These are phyloP conservation scores for Dendronephthya gigantea DNA, from an alignment of 64 coral and sea anemone species.

Conservation along the genomic window DNA sequence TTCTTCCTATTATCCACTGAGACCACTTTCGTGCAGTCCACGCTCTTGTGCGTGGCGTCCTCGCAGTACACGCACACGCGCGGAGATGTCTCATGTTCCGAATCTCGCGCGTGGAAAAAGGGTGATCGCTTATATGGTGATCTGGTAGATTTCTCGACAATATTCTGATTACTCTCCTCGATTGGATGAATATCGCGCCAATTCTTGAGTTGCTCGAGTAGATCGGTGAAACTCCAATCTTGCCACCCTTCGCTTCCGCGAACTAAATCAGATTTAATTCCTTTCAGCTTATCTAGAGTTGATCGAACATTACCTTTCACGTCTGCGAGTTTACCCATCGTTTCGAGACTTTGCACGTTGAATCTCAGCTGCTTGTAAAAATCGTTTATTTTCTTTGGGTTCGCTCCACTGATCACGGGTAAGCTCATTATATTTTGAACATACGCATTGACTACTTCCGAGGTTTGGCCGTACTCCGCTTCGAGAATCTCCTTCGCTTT, in stretches of 20 bases:
- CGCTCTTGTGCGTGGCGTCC: not conserved
- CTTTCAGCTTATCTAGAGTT: not conserved
- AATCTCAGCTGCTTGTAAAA: not conserved
- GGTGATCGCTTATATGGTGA: too few relatives aligned
- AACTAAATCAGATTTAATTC: not conserved
- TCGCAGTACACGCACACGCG: not conserved
- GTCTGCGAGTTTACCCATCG: not conserved
- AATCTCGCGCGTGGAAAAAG: too few relatives aligned
- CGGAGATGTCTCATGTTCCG: too few relatives aligned
- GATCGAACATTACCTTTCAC: not conserved
- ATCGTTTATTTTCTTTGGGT: not conserved
- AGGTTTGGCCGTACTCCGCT: not conserved
- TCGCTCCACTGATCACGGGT: not conserved
- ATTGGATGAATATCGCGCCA: not conserved
- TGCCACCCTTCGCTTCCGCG: not conserved
- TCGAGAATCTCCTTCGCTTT: not conserved
- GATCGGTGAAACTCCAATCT: not conserved
- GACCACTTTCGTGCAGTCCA: not conserved
- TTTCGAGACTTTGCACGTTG: not conserved
- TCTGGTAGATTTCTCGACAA: too few relatives aligned
- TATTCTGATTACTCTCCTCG: too few relatives aligned
- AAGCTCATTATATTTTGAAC: not conserved
- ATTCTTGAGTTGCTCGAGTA: not conserved
- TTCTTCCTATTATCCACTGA: conserved; percentile 23
- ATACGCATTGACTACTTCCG: not conserved